Conservation (phyloP, 2,888 invertebrate species). For the Gisinianus flammeolus region DNA sequence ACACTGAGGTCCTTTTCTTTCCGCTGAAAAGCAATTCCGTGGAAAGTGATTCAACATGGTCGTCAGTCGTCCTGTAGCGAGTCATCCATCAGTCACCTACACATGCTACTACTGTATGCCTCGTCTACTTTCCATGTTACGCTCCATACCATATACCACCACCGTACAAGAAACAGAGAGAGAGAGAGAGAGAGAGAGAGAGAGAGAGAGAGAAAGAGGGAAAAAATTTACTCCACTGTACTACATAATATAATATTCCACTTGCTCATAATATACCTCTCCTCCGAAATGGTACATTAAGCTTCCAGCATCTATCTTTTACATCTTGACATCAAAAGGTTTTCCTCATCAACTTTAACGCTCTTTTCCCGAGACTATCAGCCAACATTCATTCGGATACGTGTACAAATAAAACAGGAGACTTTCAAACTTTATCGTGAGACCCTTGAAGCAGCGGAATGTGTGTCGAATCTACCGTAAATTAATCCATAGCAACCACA, state of each 20-base stretch:
- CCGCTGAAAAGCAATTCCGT: slow-evolving; percentile 40
- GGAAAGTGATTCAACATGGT: slow-evolving; percentile 42
- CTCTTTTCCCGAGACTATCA: slow-evolving; percentile 28
- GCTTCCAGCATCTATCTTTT: slow-evolving; percentile 35
- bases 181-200: background rate
- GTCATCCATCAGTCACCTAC: slow-evolving; percentile 36
- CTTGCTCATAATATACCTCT: slow-evolving; percentile 28
- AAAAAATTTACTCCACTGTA: slow-evolving; percentile 19
- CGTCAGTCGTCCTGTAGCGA: slow-evolving; percentile 32
- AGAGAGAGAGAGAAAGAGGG: background rate
- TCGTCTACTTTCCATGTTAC: slow-evolving; percentile 1
- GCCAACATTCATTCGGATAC: background rate
- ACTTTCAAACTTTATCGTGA: slow-evolving; percentile 15
- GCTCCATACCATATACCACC: slow-evolving; percentile 3
- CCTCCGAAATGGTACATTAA: slow-evolving; percentile 32
- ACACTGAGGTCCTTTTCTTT: slow-evolving; percentile 21
- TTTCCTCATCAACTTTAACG: slow-evolving; percentile 36
- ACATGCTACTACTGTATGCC: slow-evolving; percentile 30
- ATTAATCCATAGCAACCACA: slow-evolving; percentile 36
- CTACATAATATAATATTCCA: slow-evolving; percentile 30
- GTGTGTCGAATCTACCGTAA: slow-evolving; percentile 41
- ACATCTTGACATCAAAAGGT: slow-evolving; percentile 37
- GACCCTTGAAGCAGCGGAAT: slow-evolving; percentile 27
- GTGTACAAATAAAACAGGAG: slow-evolving; percentile 20
- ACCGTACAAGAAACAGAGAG: background rate